Base-by-base conservation (phyloP, 2,888 invertebrate genomes). In the Napeogenes inachia region DNA sequence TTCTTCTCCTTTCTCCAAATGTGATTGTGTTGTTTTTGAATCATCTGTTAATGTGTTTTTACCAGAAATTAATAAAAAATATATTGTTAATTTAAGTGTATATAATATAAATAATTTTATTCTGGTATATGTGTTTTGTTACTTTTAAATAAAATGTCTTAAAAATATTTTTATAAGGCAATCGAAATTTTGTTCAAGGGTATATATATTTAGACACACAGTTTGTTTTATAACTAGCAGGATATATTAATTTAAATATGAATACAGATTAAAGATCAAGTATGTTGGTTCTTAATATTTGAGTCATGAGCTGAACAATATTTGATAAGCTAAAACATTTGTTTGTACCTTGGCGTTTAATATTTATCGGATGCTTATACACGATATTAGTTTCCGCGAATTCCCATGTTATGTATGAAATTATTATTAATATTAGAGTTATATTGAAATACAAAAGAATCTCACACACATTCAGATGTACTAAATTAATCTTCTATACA, bases 1-100 rank as follows among this genome's bases (percentile, higher is more conserved):
- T 75, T 94, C 92, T 78, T 95, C 93, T 8, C 92, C 93, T 46
- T 85, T 79, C 42, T 70, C 70, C 63, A 82, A 69, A 10, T 73
- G 73, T 3, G 70, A 64, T 13, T 67, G 64, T 5, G 69, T 69
- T 1, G 70, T 68, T 21, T 70, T 66, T 35, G 67, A 61, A 8
- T 64, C 70, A 73, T 71, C 72, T 73, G 68, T 13, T 65, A 70
- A 10, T 2, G 10, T 10, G 10, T 6, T 42, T 42, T 10, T 10
- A 12, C 5, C 42, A 10, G 12, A 21, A 21, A 21, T 21, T 21
- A 21, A 21, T 21, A 21, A 21, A 21, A 21, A 21, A 5, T 35
- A 35, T 35, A 35, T 35, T 35, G 4, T 35, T 2, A 35, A 35
- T 35, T 35, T 35, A 35, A 35, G 35, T 35, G 3, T 35, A 5